A percentile compares a stretch with the other conserved stretches of the same genome.
phyloP scores from a whole-genome alignment of 2,888 invertebrate species.

The Temnothorax rugatulus region DNA sequence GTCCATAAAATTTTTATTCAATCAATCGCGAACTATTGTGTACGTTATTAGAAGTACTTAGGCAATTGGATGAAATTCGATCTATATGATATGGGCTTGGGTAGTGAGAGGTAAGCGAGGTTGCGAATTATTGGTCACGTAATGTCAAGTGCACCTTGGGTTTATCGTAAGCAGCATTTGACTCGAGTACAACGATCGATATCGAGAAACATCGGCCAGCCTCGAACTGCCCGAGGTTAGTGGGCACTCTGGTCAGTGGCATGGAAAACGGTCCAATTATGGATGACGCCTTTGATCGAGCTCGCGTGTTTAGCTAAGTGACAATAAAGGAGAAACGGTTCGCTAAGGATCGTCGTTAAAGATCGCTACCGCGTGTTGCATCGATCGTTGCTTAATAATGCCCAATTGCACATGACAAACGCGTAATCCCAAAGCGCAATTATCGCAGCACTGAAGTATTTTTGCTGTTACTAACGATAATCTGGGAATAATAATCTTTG shows the following conservation, averaged over 20 bases:
- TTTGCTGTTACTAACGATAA: background rate
- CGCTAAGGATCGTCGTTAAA: slow-evolving; percentile 62
- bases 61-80: slow-evolving; percentile 4
- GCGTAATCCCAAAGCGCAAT: background rate
- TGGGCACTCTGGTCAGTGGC: slow-evolving; percentile 62
- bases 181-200: slow-evolving; percentile 66
- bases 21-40: background rate
- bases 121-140: slow-evolving; percentile 72
- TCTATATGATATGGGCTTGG: slow-evolving; percentile 12
- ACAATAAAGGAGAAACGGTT: slow-evolving; percentile 40
- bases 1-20: background rate
- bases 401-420: too few relatives aligned
- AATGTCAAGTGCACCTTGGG: slow-evolving; percentile 72
- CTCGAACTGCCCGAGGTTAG: slow-evolving; percentile 64
- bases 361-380: background rate
- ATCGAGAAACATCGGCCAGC: slow-evolving; percentile 68
- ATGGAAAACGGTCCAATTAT: slow-evolving; percentile 75
- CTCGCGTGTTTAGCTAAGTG: slow-evolving; percentile 66
- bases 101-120: slow-evolving; percentile 57
- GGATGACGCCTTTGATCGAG: slow-evolving; percentile 73
- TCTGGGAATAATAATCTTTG: background rate
- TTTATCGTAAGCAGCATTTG: slow-evolving; percentile 67
- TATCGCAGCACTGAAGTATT: background rate
- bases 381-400: background rate
- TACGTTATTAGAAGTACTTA: background rate